phyloP scores from a whole-genome alignment of 2,797 vertebrate species.

The Rousettus madagascariensis region DNA sequence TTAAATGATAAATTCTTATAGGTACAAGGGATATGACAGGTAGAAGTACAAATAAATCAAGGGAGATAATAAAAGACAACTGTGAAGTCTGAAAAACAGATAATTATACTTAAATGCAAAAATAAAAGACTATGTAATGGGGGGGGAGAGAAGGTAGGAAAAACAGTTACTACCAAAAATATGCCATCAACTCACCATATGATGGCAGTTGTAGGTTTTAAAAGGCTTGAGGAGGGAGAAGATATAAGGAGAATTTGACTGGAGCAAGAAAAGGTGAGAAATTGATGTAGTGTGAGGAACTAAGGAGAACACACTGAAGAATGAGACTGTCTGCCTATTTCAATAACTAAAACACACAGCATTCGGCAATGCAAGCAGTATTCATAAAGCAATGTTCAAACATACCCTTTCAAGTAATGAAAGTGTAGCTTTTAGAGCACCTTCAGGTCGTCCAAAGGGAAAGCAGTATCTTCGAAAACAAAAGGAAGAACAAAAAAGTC shows the following conservation, averaged over 20 bases:
- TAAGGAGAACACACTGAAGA: not conserved
- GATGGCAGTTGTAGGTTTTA: not conserved
- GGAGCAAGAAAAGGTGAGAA: not conserved
- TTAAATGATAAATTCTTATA: not conserved
- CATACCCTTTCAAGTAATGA: constrained; percentile 96
- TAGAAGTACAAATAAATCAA: not conserved
- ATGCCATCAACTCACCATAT: not conserved
- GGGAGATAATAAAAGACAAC: not conserved
- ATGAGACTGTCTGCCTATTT: not conserved
- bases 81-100: not conserved
- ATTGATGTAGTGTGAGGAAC: not conserved
- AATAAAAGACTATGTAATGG: not conserved
- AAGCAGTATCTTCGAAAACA: constrained; percentile 93
- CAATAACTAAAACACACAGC: not conserved
- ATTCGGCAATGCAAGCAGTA: not conserved
- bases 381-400: constrained; percentile 51
- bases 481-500: not conserved
- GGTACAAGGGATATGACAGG: not conserved
- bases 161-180: not conserved
- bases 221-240: not conserved
- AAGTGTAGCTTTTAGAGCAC: constrained; percentile 96
- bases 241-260: not conserved
- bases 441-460: constrained; percentile 98
- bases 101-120: not conserved
- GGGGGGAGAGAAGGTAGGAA: not conserved